phyloP scores from a whole-genome alignment of 2,113 vertebrate genomes.

The Buteo buteo region DNA sequence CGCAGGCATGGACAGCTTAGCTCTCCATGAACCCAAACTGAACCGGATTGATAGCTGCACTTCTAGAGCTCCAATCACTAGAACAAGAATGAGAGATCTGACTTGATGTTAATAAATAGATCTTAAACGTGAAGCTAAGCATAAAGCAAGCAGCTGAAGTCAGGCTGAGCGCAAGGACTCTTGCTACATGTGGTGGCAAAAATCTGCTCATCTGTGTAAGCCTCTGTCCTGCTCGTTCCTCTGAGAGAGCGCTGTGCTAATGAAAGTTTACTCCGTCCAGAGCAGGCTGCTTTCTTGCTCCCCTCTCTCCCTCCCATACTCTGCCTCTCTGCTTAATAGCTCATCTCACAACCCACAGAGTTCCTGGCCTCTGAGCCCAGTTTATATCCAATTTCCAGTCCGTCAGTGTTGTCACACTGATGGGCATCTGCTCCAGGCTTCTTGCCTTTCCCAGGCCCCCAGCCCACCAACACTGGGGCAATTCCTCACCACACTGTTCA shows the following conservation, averaged over 20 bases:
- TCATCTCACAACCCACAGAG: not conserved
- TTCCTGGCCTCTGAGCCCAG: not conserved
- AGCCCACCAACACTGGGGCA: not conserved
- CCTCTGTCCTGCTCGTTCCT: not conserved
- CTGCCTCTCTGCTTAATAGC: not conserved
- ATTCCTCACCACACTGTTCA: rapidly evolving
- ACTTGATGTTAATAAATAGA: not conserved
- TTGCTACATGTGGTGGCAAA: not conserved
- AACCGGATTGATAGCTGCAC: not conserved
- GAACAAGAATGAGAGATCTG: not conserved
- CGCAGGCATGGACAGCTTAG: not conserved
- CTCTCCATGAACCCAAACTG: not conserved
- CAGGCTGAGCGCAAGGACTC: not conserved
- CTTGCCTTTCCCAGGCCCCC: not conserved
- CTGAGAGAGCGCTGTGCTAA: rapidly evolving
- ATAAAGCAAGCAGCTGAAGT: not conserved
- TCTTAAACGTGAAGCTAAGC: not conserved
- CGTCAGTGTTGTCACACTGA: not conserved
- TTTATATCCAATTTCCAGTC: not conserved
- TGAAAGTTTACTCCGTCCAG: not conserved
- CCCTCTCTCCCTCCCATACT: not conserved
- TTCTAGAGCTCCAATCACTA: not conserved
- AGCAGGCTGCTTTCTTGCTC: not conserved
- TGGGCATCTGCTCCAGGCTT: not conserved
- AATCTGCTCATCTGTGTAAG: not conserved